Percentiles rank a stretch among this genome's conserved stretches.
phyloP scores from a whole-genome alignment of 2,797 vertebrate species.

The Delichon dasypus region DNA sequence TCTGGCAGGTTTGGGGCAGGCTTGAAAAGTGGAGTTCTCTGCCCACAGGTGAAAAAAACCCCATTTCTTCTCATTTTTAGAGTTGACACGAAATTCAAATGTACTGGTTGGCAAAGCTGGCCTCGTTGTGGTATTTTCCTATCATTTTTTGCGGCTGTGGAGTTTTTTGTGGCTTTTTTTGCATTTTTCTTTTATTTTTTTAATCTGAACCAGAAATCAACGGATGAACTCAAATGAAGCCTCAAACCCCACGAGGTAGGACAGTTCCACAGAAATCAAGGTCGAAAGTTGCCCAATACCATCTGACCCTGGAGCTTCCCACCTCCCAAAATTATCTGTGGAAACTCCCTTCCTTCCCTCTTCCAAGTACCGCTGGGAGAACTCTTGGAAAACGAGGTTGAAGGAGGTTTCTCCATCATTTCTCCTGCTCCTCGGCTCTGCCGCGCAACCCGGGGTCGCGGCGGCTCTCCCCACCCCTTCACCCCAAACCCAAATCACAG shows the following conservation, averaged over 20 bases:
- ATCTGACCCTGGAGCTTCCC: not conserved
- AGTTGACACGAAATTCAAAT: not conserved
- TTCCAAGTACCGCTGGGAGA: not conserved
- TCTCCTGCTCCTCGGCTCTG: not conserved
- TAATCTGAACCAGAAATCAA: not conserved
- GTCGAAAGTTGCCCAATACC: not conserved
- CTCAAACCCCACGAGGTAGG: not conserved
- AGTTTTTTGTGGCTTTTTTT: not conserved
- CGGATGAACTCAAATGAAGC: not conserved
- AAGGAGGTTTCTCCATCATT: not conserved
- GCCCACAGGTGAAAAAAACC: not conserved
- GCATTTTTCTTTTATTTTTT: not conserved
- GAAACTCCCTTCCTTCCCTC: slow-evolving; percentile 6
- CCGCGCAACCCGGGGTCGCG: not conserved
- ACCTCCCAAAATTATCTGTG: not conserved
- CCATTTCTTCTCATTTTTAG: not conserved
- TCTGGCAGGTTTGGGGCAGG: not conserved
- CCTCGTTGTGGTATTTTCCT: not conserved
- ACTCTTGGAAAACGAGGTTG: not conserved
- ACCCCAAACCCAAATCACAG: not conserved
- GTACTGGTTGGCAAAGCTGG: not conserved
- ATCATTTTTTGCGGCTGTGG: not conserved
- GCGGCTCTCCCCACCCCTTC: not conserved
- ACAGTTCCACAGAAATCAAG: not conserved
- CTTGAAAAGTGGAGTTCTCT: fast-evolving